Conservation (phyloP, 2,888 invertebrate genomes). For the Mythimna loreyi region DNA sequence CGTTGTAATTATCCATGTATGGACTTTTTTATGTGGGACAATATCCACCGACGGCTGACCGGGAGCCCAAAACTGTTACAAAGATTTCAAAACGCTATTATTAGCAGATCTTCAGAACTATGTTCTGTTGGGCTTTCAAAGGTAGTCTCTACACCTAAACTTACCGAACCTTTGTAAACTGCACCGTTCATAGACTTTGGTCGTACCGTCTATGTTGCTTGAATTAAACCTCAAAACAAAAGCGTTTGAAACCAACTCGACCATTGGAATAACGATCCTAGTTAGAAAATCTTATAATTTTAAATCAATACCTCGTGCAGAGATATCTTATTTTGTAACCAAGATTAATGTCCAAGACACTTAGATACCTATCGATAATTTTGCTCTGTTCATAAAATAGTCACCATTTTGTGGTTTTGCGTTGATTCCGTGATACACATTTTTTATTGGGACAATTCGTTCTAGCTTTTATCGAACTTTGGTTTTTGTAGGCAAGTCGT, state of each 20-base stretch:
- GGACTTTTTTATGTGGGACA: no score
- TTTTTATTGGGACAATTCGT: conserved; percentile 56
- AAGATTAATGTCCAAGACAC: conserved; percentile 35
- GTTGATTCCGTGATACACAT: conserved; percentile 44
- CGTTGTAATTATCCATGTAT: no score
- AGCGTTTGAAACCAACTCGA: conserved; percentile 7
- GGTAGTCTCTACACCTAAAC: background rate
- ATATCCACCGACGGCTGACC: no score
- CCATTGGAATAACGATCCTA: background rate
- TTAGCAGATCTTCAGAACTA: background rate
- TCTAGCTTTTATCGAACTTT: conserved; percentile 51
- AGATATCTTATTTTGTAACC: conserved; percentile 29
- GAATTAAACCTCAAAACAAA: background rate
- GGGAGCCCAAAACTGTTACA: no score
- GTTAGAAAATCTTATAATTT: background rate
- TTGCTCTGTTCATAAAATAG: conserved; percentile 19
- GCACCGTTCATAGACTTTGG: background rate
- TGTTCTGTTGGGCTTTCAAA: background rate
- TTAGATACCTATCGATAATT: conserved; percentile 22
- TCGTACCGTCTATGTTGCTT: background rate
- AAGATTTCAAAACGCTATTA: background rate
- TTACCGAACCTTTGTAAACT: background rate
- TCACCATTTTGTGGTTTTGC: conserved; percentile 47
- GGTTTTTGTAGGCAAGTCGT: conserved; percentile 46
- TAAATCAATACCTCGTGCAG: conserved; percentile 1